phyloP scores from a whole-genome alignment of 2,888 invertebrate species.

The Rhimphoctona megacephalus region DNA sequence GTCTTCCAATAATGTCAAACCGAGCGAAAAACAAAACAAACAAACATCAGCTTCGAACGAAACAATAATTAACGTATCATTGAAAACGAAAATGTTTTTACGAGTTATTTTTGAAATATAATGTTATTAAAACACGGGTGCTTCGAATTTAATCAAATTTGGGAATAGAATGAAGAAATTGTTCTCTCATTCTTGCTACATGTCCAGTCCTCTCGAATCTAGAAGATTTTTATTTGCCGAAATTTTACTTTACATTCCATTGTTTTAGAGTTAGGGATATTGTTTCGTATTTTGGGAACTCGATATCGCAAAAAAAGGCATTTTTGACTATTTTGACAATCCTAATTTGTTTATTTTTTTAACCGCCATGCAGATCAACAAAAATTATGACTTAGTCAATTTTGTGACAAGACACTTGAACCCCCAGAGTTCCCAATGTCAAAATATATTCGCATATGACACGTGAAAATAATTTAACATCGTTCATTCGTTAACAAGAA shows the following conservation, averaged over 20 bases:
- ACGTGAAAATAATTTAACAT: neutral
- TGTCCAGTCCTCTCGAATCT: conserved; percentile 1
- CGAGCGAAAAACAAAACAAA: conserved; percentile 2
- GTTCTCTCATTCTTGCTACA: neutral
- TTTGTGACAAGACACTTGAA: neutral
- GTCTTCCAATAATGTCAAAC: conserved; percentile 50
- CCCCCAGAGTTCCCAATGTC: neutral
- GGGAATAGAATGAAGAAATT: neutral
- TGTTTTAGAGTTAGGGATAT: neutral
- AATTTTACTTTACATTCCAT: conserved; percentile 47
- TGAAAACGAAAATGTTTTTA: conserved; percentile 5
- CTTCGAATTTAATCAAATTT: conserved; percentile 55
- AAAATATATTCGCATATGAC: neutral
- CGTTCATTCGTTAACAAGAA: neutral
- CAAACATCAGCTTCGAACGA: conserved; percentile 17
- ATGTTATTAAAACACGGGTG: conserved; percentile 45
- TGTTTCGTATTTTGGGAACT: neutral
- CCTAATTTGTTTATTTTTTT: no score
- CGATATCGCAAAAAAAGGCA: neutral
- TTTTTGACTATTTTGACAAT: no score
- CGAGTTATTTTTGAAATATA: conserved; percentile 7
- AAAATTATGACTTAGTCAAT: neutral
- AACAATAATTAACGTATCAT: conserved; percentile 34
- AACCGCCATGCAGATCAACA: neutral
- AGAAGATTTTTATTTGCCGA: conserved; percentile 12